Evolutionary conservation across 1,140 invertebrate species (phyloP).

Genomic region (Hermetia illucens): DNA sequence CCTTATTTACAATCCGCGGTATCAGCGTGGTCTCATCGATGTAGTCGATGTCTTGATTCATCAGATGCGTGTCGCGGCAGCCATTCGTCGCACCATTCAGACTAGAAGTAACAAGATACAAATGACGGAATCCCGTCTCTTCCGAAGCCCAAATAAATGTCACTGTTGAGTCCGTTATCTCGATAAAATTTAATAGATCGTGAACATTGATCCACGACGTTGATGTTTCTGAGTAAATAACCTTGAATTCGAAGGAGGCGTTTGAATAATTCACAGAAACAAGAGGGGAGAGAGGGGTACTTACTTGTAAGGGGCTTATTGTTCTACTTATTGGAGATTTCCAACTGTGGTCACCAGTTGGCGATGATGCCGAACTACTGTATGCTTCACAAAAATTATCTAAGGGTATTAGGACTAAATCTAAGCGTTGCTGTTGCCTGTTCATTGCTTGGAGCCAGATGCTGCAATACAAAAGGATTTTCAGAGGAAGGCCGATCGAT

Average conservation of each 20-base stretch:
- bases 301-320: constrained; percentile 22
- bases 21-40: constrained; percentile 19
- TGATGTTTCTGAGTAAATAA: constrained; percentile 56
- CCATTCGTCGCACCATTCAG: constrained; percentile 16
- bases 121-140: constrained; percentile 79
- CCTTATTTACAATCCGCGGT: constrained; percentile 24
- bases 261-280: constrained; percentile 33
- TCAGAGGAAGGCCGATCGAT: too few species aligned
- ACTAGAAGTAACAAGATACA: constrained; percentile 55
- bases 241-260: constrained; percentile 33
- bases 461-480: constrained; percentile 33
- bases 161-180: constrained; percentile 36
- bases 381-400: constrained; percentile 57
- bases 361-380: constrained; percentile 35
- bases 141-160: constrained; percentile 88
- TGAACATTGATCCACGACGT: constrained; percentile 84
- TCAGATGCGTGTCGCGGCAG: constrained; percentile 10
- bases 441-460: constrained; percentile 83
- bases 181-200: constrained; percentile 74
- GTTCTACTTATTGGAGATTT: constrained; percentile 22
- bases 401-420: constrained; percentile 56
- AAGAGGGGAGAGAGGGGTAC: too few species aligned
- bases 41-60: too few species aligned
- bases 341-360: constrained; percentile 32
- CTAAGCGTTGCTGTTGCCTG: constrained; percentile 67